Conservation (phyloP, 2,113 vertebrate genomes). For the Ardeotis arabs region DNA sequence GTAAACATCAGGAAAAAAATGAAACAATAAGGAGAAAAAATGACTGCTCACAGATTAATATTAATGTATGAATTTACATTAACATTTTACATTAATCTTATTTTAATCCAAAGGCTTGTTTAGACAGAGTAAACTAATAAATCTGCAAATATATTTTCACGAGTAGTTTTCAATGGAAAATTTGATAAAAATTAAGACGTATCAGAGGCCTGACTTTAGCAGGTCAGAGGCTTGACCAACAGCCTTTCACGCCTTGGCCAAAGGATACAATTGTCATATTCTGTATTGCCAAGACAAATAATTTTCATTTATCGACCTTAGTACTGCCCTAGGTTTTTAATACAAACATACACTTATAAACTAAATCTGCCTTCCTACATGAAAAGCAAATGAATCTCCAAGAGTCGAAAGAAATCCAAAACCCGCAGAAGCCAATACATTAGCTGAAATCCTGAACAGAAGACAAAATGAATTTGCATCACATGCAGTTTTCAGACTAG, state of each 20-base stretch:
- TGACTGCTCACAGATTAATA: not conserved
- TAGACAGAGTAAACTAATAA: not conserved
- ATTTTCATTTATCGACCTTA: not conserved
- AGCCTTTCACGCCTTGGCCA: not conserved
- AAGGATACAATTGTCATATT: not conserved
- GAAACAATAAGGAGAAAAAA: not conserved
- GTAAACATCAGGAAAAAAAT: not conserved
- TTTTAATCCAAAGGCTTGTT: not conserved
- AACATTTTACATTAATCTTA: not conserved
- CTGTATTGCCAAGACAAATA: not conserved
- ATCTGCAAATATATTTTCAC: not conserved
- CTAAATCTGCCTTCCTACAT: not conserved
- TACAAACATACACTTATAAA: not conserved
- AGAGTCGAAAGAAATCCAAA: not conserved
- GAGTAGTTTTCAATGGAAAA: not conserved
- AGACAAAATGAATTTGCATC: not conserved
- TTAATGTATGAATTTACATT: not conserved
- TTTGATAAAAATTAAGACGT: not conserved
- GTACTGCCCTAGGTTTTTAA: not conserved
- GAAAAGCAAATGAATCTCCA: not conserved
- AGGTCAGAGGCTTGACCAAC: not conserved
- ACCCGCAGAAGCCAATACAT: not conserved
- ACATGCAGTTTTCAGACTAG: not conserved
- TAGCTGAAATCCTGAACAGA: not conserved
- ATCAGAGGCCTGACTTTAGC: not conserved